Conservation (phyloP, 1,140 invertebrate species). For the Neodiprion virginianus region DNA sequence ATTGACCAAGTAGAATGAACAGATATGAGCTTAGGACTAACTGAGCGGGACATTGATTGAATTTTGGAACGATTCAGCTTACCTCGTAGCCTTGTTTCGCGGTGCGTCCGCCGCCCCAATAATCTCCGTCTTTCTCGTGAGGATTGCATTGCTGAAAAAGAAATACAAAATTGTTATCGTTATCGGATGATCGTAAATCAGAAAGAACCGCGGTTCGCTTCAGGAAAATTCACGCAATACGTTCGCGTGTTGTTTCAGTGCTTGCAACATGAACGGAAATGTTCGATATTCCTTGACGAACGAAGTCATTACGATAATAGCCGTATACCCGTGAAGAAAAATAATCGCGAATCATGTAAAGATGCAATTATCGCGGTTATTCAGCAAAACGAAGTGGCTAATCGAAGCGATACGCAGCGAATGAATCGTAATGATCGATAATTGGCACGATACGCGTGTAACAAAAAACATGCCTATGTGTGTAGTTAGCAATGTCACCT, state of each 20-base stretch:
- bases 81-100: conserved; percentile 66
- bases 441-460: no score
- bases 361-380: no score
- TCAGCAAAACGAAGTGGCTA: no score
- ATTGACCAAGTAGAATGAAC: conserved; percentile 55
- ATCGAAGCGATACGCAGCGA: no score
- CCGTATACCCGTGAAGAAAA: neutral
- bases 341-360: neutral
- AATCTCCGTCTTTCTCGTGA: conserved; percentile 65
- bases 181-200: no score
- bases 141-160: conserved; percentile 65
- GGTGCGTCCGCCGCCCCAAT: conserved; percentile 60
- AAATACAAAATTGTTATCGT: conserved; percentile 20
- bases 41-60: neutral
- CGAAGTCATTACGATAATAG: neutral
- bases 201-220: neutral
- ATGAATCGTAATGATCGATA: no score
- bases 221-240: neutral
- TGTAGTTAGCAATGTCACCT: no score
- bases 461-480: no score
- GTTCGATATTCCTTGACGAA: no score
- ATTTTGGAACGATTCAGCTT: conserved; percentile 34
- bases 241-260: no score
- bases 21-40: no score
- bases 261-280: no score